Conservation (phyloP, 2,888 invertebrate genomes). For the Drosophila picticornis region DNA sequence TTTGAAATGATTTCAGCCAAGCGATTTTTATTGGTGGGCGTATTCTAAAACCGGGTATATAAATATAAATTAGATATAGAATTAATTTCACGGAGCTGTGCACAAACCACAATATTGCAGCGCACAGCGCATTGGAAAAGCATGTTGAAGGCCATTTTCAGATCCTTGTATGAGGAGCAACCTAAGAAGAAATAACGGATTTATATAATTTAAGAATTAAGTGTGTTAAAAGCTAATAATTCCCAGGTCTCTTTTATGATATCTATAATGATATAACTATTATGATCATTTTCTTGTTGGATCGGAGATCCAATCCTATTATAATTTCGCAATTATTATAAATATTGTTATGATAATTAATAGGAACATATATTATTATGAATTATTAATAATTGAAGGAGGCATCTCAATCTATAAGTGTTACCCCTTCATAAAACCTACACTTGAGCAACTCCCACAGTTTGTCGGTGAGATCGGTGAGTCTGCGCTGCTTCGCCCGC, state of each 20-base stretch:
- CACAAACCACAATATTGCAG: slow-evolving; percentile 83
- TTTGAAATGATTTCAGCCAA: slow-evolving; percentile 84
- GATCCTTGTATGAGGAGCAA: slow-evolving; percentile 83
- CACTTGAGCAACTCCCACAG: slow-evolving; percentile 84
- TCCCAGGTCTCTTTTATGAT: background rate
- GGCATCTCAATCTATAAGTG: background rate
- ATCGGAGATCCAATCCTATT: too few relatives aligned
- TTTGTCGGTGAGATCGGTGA: slow-evolving; percentile 83
- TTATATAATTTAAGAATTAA: background rate
- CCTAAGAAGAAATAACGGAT: slow-evolving; percentile 51
- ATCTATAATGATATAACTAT: too few relatives aligned
- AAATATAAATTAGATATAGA: background rate
- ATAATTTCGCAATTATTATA: too few relatives aligned
- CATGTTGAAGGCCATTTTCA: slow-evolving; percentile 82
- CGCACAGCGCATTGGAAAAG: slow-evolving; percentile 84
- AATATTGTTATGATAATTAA: background rate
- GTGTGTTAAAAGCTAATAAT: background rate
- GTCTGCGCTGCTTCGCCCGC: slow-evolving; percentile 70
- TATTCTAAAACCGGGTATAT: slow-evolving; percentile 72
- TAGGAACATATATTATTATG: too few relatives aligned
- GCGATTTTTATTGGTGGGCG: slow-evolving; percentile 84
- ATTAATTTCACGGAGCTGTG: background rate
- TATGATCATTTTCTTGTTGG: too few relatives aligned
- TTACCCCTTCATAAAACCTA: slow-evolving; percentile 37
- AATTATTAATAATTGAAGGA: background rate